Conservation (phyloP, 2,888 invertebrate genomes). For the Tromatobia lineatoria region DNA sequence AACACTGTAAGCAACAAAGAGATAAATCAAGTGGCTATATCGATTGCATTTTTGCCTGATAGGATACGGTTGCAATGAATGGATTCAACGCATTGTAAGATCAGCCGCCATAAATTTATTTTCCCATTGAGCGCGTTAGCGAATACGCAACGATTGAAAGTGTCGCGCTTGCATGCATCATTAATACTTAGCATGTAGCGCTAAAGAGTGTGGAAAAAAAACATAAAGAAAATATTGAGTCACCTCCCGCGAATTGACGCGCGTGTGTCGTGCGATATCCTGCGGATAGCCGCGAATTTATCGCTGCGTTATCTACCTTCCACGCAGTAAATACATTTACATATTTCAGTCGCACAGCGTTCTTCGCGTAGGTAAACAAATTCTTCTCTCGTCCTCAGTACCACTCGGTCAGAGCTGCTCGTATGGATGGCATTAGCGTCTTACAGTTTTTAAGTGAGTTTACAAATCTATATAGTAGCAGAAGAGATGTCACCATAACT, state of each 20-base stretch:
- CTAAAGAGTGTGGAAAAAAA: slow-evolving; percentile 14
- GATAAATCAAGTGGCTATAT: neutral
- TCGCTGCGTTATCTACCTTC: slow-evolving; percentile 61
- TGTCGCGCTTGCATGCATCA: slow-evolving; percentile 1
- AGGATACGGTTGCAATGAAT: slow-evolving; percentile 6
- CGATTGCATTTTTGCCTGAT: slow-evolving; percentile 1
- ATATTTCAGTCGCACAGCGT: slow-evolving; percentile 62
- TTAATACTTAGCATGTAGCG: neutral
- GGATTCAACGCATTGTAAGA: neutral
- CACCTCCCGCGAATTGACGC: slow-evolving; percentile 28
- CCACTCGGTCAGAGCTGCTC: slow-evolving; percentile 57
- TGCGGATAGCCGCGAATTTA: slow-evolving; percentile 32
- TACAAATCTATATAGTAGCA: neutral
- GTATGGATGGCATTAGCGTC: slow-evolving; percentile 66
- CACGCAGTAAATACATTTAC: slow-evolving; percentile 56
- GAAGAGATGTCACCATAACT: neutral
- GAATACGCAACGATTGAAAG: neutral
- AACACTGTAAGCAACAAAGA: neutral
- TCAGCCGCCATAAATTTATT: neutral
- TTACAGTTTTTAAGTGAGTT: slow-evolving; percentile 67
- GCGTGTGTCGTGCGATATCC: slow-evolving; percentile 33
- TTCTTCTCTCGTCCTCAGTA: slow-evolving; percentile 48
- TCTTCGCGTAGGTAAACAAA: slow-evolving; percentile 58
- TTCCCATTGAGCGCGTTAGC: neutral
- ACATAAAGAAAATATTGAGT: slow-evolving; percentile 31